Percentiles rank a stretch among this genome's conserved stretches.
These are phyloP conservation scores for Kryptolebias ocellatus DNA, from an alignment of 2,797 vertebrate species.

Conservation along the genomic window DNA sequence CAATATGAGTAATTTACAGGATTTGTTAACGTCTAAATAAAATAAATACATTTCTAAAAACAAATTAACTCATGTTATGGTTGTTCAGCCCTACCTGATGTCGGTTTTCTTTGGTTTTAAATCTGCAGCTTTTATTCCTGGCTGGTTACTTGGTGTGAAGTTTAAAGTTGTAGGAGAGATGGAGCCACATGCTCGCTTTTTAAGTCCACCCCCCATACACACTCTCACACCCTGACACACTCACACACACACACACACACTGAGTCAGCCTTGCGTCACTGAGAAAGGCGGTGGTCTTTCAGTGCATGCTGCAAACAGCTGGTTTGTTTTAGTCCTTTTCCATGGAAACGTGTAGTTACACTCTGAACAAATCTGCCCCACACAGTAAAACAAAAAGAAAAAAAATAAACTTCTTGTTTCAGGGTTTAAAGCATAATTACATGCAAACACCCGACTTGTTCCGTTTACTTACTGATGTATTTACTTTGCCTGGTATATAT, in stretches of 20 bases:
- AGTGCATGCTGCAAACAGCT: neutral
- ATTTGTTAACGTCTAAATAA: neutral
- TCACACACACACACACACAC: constrained; percentile 1
- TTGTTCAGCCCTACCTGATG: constrained; percentile 49
- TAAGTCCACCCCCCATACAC: constrained; percentile 2
- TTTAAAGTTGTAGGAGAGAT: neutral
- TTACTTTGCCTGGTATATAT: no score
- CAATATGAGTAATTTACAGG: no score
- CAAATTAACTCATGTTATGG: no score
- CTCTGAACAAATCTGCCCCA: no score
- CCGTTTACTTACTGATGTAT: no score
- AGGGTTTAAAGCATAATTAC: no score
- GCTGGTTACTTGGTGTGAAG: constrained; percentile 11
- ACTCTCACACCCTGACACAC: no score
- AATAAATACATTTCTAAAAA: neutral
- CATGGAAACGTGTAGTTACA: constrained; percentile 27
- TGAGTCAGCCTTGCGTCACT: constrained; percentile 74
- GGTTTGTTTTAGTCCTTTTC: constrained; percentile 32
- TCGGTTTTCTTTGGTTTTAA: constrained; percentile 16
- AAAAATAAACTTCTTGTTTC: no score
- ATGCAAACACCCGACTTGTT: no score
- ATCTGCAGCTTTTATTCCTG: constrained; percentile 14
- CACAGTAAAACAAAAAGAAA: no score
- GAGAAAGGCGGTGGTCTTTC: constrained; percentile 50
- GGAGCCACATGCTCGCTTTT: constrained; percentile 32